Evolutionary conservation across 2,113 vertebrate genomes (phyloP).

Genomic region (Microcebus murinus): DNA sequence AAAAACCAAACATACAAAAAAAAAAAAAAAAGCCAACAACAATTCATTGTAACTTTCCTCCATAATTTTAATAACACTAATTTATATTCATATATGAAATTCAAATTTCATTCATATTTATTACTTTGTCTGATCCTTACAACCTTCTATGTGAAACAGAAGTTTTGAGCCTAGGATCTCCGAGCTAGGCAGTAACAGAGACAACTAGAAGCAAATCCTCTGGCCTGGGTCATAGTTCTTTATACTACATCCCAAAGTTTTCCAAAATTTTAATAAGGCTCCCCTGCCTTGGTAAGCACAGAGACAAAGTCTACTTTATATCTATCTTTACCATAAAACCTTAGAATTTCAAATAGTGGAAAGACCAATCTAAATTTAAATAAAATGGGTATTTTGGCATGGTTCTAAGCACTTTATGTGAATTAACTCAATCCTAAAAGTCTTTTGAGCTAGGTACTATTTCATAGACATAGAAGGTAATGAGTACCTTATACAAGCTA

Average conservation of each 20-base stretch:
- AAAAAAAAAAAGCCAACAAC: too few relatives aligned
- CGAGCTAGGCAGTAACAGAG: neutral
- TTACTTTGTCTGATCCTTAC: neutral
- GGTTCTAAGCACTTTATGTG: neutral
- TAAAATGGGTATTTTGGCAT: neutral
- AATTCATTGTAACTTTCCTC: neutral
- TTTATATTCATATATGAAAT: neutral
- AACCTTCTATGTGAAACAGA: neutral
- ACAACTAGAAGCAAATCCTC: neutral
- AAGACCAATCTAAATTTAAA: constrained; percentile 9
- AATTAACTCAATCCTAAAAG: neutral
- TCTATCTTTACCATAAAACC: neutral
- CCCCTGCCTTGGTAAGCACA: neutral
- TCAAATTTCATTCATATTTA: neutral
- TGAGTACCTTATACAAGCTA: neutral
- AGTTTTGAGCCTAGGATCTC: neutral
- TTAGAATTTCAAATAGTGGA: neutral
- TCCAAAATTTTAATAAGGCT: neutral
- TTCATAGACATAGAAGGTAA: neutral
- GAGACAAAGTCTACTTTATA: neutral
- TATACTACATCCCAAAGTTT: neutral
- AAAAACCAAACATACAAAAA: too few relatives aligned
- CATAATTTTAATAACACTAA: neutral
- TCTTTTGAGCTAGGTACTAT: neutral
- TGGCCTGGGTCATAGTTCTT: neutral